These are phyloP conservation scores for Hydractinia symbiolongicarpus DNA, from an alignment of 30 jellyfish, hydroid and myxozoan genomes.

Conservation along the genomic window DNA sequence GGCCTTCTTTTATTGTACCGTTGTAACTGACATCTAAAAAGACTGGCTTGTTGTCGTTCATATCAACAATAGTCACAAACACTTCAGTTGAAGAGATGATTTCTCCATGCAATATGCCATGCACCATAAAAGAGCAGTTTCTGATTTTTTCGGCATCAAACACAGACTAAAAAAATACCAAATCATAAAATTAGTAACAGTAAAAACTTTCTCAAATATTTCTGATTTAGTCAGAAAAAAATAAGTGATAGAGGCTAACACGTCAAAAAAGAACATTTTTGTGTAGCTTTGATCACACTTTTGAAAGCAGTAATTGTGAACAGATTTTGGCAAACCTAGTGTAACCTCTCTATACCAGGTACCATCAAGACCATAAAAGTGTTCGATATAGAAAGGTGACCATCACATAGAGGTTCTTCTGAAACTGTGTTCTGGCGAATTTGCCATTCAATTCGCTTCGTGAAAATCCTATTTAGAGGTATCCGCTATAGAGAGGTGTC, in stretches of 20 bases:
- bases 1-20: conserved; percentile 81
- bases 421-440: too few species aligned
- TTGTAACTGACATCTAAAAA: conserved; percentile 41
- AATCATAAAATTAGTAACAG: neutral
- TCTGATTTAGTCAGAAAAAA: neutral
- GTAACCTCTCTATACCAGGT: too few species aligned
- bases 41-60: conserved; percentile 80
- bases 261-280: neutral
- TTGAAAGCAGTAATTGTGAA: too few species aligned
- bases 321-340: too few species aligned
- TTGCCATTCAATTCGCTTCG: too few species aligned
- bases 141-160: conserved; percentile 65
- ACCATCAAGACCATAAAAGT: too few species aligned
- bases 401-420: too few species aligned
- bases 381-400: too few species aligned
- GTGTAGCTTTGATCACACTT: too few species aligned
- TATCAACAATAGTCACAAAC: conserved; percentile 49
- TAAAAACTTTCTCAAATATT: neutral
- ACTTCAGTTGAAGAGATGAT: conserved; percentile 30
- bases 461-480: too few species aligned
- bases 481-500: too few species aligned
- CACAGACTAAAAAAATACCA: conserved; percentile 27
- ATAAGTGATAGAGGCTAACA: neutral
- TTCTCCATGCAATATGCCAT: conserved; percentile 41
- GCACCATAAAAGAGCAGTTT: conserved; percentile 49